Evolutionary conservation across 2,888 invertebrate genomes (phyloP).

Genomic region (Caenorhabditis afra): DNA sequence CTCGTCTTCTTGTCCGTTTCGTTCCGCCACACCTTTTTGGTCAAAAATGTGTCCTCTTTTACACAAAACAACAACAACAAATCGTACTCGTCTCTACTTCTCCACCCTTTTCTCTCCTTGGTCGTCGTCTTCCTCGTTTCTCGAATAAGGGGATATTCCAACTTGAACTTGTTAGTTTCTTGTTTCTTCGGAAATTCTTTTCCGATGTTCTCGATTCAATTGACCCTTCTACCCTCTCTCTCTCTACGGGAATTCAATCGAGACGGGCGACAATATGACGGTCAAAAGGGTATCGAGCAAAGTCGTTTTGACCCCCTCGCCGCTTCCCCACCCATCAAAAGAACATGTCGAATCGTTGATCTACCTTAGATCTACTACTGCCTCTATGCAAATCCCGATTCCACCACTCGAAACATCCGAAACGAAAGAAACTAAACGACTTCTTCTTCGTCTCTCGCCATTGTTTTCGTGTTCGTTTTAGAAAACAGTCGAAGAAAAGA

Average conservation of each 20-base stretch:
- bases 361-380: background rate
- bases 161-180: conserved; percentile 1
- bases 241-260: conserved; percentile 5
- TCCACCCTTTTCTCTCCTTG: background rate
- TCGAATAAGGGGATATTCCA: background rate
- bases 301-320: background rate
- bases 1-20: conserved; percentile 27
- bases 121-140: background rate
- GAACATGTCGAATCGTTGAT: no score
- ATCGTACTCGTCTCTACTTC: conserved; percentile 17
- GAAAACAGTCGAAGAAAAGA: background rate
- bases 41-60: conserved; percentile 12
- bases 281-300: conserved; percentile 12
- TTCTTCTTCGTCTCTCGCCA: background rate
- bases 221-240: conserved; percentile 7
- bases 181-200: background rate
- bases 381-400: background rate
- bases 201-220: background rate
- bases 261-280: conserved; percentile 12
- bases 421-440: background rate
- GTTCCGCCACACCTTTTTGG: conserved; percentile 48
- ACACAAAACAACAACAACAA: conserved; percentile 14
- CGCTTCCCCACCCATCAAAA: background rate
- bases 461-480: no score
- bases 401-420: conserved; percentile 8